A percentile compares a stretch with the other conserved stretches of the same genome.
phyloP scores from a whole-genome alignment of 2,113 vertebrate species.

The Chroicocephalus ridibundus region DNA sequence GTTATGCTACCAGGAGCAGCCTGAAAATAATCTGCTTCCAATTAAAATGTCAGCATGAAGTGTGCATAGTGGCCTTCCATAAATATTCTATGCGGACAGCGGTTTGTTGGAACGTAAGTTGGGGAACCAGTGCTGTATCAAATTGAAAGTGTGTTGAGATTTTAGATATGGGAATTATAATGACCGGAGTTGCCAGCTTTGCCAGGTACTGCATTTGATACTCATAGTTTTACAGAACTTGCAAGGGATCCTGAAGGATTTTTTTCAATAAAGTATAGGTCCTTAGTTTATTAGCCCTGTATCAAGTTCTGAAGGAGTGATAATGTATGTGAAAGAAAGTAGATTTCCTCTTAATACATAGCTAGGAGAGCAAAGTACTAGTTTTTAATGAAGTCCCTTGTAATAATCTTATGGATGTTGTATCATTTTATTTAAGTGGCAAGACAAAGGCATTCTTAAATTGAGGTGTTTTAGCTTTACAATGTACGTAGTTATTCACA shows the following conservation, averaged over 20 bases:
- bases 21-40: neutral
- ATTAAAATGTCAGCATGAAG: neutral
- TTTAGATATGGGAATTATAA: neutral
- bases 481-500: neutral
- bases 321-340: neutral
- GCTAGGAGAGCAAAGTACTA: neutral
- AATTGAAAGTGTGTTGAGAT: neutral
- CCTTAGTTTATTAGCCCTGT: neutral
- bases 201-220: neutral
- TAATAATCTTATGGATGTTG: neutral
- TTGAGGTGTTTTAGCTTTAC: neutral
- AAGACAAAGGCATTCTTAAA: slow-evolving; percentile 8
- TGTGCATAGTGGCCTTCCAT: neutral
- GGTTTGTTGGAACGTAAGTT: neutral
- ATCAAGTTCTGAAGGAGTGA: neutral
- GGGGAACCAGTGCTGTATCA: neutral
- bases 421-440: neutral
- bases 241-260: neutral
- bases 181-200: neutral
- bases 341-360: neutral
- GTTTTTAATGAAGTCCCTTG: neutral
- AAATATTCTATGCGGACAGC: neutral
- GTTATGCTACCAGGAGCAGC: neutral
- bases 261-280: neutral
- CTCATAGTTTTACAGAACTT: neutral